Evolutionary conservation across 2,888 invertebrate species (phyloP), one percentile per base, ranked within the genome.

Genomic region (Cenopis cana): DNA sequence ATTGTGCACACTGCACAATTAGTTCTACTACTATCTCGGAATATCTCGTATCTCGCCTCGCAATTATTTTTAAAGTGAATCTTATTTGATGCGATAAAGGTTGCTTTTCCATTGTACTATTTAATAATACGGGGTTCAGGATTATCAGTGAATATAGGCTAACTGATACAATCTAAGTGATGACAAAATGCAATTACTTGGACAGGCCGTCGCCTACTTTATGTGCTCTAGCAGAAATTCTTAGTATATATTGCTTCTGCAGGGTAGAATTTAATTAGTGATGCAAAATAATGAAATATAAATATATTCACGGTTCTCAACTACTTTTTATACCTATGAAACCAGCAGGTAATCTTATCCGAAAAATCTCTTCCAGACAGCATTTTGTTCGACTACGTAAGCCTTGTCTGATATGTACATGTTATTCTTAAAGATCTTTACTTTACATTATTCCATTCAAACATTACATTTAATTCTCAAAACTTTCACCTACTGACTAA

Each of bases 171-270:
- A 64, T 64, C 33, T 55, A 12, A 20, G 29, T 33, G 54, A 18
- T 20, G 29, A 36, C 20, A 20, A 33, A 46, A 64, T 56, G 38
- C 24, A 17, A 64, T 64, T 57, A 57, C 69, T 33, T 41, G 33
- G 69, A 36, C 65, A 17, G 41, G 1, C 59, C 4, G 65, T 59
- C 69, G 69, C 69, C 69, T 54, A 18, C 52, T 59, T 57, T 70
- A 59, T 70, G 65, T 46, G 60, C 4, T 46, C 12, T 36, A 68
- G 50, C 41, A 68, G 17, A 64, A 18, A 64, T 64, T 50, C 46
- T 50, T n/a, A 50, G 62, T 57, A 64, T 33, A 62, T n/a, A 62
- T 18, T 24, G 5, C 49, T 18, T 11, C 36, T 24, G 18, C 12
- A n/a, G 50, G 33, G 33, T 0, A 24, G 24, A 24, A 24, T 24